These are phyloP conservation scores for Leucoma salicis DNA, from an alignment of 2,888 invertebrate genomes.

Conservation along the genomic window DNA sequence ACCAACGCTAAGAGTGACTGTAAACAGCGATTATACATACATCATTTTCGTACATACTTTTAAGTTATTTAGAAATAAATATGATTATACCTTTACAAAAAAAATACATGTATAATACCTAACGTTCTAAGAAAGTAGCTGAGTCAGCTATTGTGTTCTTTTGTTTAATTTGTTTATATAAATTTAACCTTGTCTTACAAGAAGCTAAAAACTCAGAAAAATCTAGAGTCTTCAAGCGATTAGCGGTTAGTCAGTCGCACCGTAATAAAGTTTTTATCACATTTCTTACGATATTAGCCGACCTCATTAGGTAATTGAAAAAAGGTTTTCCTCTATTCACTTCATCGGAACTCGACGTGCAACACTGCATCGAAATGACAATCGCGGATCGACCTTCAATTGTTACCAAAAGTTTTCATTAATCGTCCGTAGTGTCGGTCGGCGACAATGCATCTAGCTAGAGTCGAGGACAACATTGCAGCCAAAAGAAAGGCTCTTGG, in stretches of 20 bases:
- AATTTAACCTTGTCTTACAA: slow-evolving; percentile 29
- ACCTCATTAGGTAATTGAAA: slow-evolving; percentile 61
- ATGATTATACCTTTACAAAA: too few species aligned
- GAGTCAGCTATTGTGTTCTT: too few species aligned
- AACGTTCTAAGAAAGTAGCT: too few species aligned
- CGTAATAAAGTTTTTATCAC: slow-evolving; percentile 55
- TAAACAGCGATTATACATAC: neutral
- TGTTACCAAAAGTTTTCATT: slow-evolving; percentile 44
- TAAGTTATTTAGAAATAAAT: too few species aligned
- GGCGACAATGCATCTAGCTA: slow-evolving; percentile 36
- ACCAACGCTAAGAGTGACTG: too few species aligned
- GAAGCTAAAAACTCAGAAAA: slow-evolving; percentile 41
- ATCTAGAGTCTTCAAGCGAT: slow-evolving; percentile 55
- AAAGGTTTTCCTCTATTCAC: slow-evolving; percentile 53
- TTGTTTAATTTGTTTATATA: neutral
- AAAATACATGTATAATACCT: too few species aligned
- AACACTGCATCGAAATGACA: slow-evolving; percentile 57
- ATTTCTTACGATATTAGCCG: slow-evolving; percentile 58
- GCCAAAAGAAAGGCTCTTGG: neutral
- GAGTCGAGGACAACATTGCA: slow-evolving; percentile 7
- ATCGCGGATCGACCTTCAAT: slow-evolving; percentile 57
- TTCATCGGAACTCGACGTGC: slow-evolving; percentile 36
- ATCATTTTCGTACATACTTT: neutral
- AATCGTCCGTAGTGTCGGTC: slow-evolving; percentile 31
- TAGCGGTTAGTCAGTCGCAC: slow-evolving; percentile 56